These are phyloP conservation scores for Anisognathus igniventris DNA, from an alignment of 2,797 vertebrate genomes.

Conservation along the genomic window DNA sequence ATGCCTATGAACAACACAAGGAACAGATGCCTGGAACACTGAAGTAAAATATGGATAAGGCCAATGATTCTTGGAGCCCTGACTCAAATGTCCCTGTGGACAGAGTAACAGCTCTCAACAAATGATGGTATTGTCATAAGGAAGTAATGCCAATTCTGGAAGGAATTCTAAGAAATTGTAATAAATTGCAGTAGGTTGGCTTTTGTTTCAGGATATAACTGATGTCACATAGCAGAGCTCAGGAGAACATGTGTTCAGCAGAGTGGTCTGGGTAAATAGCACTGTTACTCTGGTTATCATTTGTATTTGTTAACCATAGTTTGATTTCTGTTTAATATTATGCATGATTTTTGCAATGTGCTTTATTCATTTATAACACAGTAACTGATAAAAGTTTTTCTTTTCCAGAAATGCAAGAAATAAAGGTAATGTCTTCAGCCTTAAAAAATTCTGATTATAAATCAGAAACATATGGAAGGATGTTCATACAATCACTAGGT, in stretches of 20 bases:
- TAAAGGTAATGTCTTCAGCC: constrained; percentile 9
- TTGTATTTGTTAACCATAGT: not conserved
- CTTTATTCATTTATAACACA: not conserved
- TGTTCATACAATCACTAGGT: not conserved
- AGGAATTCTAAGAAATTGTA: not conserved
- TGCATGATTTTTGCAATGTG: not conserved
- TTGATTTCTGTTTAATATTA: not conserved
- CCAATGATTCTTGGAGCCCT: not conserved
- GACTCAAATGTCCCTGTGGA: not conserved
- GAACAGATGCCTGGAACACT: not conserved
- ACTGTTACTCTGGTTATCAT: not conserved
- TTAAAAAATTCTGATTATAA: constrained; percentile 11
- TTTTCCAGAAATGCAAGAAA: not conserved
- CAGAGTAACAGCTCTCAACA: not conserved
- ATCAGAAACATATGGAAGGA: constrained; percentile 28
- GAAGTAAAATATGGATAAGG: not conserved
- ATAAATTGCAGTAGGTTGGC: not conserved
- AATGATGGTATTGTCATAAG: not conserved
- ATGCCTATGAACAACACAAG: not conserved
- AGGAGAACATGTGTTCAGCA: not conserved
- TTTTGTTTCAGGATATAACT: not conserved
- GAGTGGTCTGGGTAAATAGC: not conserved
- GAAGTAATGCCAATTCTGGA: not conserved
- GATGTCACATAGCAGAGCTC: not conserved
- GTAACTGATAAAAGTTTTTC: not conserved